Conservation (phyloP, 1,140 invertebrate genomes). For the Zaprionus kolodkinae region DNA sequence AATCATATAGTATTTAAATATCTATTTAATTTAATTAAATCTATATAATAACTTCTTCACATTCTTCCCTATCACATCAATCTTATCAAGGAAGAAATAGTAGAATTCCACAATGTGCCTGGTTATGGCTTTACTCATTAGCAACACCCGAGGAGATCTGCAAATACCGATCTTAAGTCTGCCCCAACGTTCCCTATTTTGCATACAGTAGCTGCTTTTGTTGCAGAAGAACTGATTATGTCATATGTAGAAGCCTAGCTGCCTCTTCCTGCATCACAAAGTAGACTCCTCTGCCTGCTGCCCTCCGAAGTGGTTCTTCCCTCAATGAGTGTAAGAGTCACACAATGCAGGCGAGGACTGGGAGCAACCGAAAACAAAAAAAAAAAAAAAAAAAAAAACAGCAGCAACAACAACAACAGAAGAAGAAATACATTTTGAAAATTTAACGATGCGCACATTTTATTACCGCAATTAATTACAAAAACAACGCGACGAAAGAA, state of each 20-base stretch:
- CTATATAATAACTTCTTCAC: background rate
- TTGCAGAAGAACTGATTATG: constrained; percentile 44
- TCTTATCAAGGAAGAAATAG: too few species aligned
- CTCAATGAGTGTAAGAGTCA: constrained; percentile 76
- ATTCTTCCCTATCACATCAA: background rate
- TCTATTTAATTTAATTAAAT: too few species aligned
- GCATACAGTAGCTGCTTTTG: constrained; percentile 26
- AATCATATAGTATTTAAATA: too few species aligned
- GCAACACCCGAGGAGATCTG: background rate
- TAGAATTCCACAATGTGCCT: too few species aligned
- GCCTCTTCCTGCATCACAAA: background rate
- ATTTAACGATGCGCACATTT: constrained; percentile 83
- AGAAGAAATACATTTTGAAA: constrained; percentile 80
- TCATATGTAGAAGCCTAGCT: constrained; percentile 23
- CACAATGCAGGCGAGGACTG: constrained; percentile 48
- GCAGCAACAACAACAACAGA: constrained; percentile 44
- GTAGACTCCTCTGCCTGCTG: background rate
- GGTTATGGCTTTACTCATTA: background rate
- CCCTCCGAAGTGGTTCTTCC: constrained; percentile 5
- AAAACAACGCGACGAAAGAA: constrained; percentile 70
- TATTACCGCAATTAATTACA: constrained; percentile 84
- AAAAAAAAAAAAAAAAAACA: too few species aligned
- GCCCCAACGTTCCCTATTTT: background rate
- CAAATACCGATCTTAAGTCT: background rate
- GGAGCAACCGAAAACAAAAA: constrained; percentile 16